Evolutionary conservation across 2,113 vertebrate genomes (phyloP).

Genomic region (Sebastes fasciatus): DNA sequence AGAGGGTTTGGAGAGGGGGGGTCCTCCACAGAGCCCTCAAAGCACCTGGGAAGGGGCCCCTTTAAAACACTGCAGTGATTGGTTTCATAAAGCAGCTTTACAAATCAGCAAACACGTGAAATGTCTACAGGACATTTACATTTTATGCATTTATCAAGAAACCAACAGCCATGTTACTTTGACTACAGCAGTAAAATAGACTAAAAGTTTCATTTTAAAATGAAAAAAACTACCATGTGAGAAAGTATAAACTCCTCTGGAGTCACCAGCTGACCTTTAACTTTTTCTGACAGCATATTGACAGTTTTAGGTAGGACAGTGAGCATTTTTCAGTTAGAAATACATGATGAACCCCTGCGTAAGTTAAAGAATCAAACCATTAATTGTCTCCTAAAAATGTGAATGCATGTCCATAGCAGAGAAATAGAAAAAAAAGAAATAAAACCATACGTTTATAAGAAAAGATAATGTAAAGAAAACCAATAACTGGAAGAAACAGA

Average conservation of each 20-base stretch:
- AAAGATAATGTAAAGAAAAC: not conserved
- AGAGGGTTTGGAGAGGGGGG: conserved; percentile 38
- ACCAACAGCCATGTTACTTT: fast-evolving
- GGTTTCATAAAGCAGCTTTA: conserved; percentile 45
- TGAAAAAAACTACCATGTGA: not conserved
- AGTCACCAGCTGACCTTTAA: not conserved
- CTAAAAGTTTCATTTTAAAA: not conserved
- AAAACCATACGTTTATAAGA: not conserved
- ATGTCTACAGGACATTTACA: not conserved
- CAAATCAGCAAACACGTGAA: conserved; percentile 31
- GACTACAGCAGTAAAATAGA: not conserved
- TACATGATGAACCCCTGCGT: not conserved
- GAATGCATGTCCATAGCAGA: not conserved
- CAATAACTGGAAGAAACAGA: not conserved
- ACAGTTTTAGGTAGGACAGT: not conserved
- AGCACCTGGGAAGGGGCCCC: conserved; percentile 68
- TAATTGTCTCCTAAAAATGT: not conserved
- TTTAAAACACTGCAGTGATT: conserved; percentile 33
- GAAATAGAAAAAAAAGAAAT: not conserved
- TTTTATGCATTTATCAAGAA: conserved; percentile 5
- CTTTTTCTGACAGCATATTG: not conserved
- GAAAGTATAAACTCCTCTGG: not conserved
- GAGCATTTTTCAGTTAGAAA: not conserved
- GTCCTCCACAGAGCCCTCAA: conserved; percentile 52
- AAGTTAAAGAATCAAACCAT: not conserved